These are phyloP conservation scores for Plemyria rubiginata DNA, from an alignment of 2,888 invertebrate species.

Conservation along the genomic window DNA sequence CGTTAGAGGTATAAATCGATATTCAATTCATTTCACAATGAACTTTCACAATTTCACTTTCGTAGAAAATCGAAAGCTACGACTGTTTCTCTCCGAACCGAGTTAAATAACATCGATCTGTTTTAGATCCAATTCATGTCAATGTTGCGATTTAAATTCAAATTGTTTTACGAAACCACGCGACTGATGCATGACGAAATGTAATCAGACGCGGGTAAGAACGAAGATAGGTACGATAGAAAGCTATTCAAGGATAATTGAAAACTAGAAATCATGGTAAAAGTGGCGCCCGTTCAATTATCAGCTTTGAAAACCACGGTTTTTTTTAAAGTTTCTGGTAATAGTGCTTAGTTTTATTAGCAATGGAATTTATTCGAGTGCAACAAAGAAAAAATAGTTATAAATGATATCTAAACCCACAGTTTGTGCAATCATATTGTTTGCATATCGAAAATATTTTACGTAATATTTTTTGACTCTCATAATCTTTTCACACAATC, in stretches of 20 bases:
- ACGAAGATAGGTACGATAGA: slow-evolving; percentile 21
- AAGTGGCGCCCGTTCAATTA: neutral
- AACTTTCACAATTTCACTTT: slow-evolving; percentile 14
- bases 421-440: too few relatives aligned
- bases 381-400: too few relatives aligned
- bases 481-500: too few relatives aligned
- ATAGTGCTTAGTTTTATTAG: too few relatives aligned
- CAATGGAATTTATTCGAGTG: too few relatives aligned
- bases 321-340: too few relatives aligned
- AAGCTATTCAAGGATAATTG: slow-evolving; percentile 36
- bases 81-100: slow-evolving; percentile 11
- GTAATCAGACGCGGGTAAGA: slow-evolving; percentile 35
- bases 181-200: slow-evolving; percentile 41
- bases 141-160: slow-evolving; percentile 32
- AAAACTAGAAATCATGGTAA: slow-evolving; percentile 20
- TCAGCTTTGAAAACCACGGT: too few relatives aligned
- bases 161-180: slow-evolving; percentile 40
- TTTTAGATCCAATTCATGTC: slow-evolving; percentile 34
- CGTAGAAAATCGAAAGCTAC: slow-evolving; percentile 27
- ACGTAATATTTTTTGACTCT: too few relatives aligned
- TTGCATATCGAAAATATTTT: too few relatives aligned
- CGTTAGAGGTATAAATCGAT: too few relatives aligned
- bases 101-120: slow-evolving; percentile 35
- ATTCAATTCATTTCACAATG: neutral
- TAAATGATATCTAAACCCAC: too few relatives aligned